phyloP scores from a whole-genome alignment of 2,113 vertebrate species.

The Rhombomys opimus region DNA sequence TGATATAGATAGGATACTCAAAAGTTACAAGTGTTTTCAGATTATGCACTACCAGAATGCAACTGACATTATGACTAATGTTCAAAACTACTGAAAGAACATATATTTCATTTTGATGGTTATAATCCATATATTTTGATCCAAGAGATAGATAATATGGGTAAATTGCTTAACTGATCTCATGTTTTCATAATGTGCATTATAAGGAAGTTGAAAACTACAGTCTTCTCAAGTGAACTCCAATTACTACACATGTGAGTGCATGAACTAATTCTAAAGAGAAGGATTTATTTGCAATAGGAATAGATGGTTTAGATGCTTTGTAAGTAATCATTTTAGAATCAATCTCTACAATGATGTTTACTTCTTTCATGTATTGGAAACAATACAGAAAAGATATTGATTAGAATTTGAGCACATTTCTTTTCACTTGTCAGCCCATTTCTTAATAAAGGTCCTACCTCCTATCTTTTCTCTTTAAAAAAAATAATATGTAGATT shows the following conservation, averaged over 20 bases:
- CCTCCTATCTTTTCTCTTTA: not conserved
- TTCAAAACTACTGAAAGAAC: not conserved
- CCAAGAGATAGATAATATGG: not conserved
- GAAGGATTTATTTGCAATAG: not conserved
- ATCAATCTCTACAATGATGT: not conserved
- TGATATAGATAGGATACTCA: not conserved
- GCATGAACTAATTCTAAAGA: not conserved
- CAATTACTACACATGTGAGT: not conserved
- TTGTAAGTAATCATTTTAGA: not conserved
- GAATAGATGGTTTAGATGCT: not conserved
- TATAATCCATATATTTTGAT: not conserved
- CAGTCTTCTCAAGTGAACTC: not conserved
- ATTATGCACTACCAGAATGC: not conserved
- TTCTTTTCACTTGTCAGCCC: not conserved
- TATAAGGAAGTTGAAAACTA: not conserved
- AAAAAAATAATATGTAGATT: not conserved
- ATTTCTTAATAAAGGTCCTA: not conserved
- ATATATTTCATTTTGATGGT: not conserved
- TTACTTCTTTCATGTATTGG: not conserved
- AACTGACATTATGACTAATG: not conserved
- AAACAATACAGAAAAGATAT: not conserved
- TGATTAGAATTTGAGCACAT: not conserved
- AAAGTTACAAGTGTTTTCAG: slow-evolving; percentile 34
- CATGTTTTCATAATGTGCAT: not conserved
- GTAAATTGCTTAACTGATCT: not conserved